A percentile compares a stretch with the other conserved stretches of the same genome.
These are phyloP conservation scores for Cladopsammia gracilis DNA, from an alignment of 64 coral and sea anemone genomes.

Conservation along the genomic window DNA sequence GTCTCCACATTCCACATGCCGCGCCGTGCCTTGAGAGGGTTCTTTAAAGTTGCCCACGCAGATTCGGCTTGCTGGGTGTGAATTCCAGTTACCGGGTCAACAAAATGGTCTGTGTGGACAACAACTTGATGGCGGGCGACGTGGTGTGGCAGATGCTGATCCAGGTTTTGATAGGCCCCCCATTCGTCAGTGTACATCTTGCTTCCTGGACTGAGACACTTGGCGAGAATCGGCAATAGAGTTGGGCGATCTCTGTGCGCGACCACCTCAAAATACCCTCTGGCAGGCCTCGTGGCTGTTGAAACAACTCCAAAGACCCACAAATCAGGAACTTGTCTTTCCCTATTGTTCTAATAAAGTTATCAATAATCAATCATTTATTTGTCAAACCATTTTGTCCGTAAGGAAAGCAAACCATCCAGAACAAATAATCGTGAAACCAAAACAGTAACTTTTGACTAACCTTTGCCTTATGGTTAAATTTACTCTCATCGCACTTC, in stretches of 20 bases:
- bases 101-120: slow-evolving; percentile 22
- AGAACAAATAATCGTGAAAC: not conserved
- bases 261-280: slow-evolving; percentile 49
- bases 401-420: not conserved
- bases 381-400: not conserved
- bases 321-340: slow-evolving; percentile 6
- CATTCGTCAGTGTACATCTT: not conserved
- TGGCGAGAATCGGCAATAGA: not conserved
- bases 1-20: slow-evolving; percentile 41
- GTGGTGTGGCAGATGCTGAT: not conserved
- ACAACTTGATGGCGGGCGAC: slow-evolving; percentile 6
- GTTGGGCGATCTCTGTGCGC: slow-evolving; percentile 1
- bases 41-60: slow-evolving; percentile 15
- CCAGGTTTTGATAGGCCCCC: not conserved
- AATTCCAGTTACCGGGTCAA: slow-evolving; percentile 30
- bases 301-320: slow-evolving; percentile 60
- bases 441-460: not conserved
- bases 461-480: slow-evolving; percentile 61
- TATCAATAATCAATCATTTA: not conserved
- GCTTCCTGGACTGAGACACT: not conserved
- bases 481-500: slow-evolving; percentile 33
- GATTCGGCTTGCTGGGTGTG: slow-evolving; percentile 39
- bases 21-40: not conserved
- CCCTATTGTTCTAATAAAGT: slow-evolving; percentile 43
- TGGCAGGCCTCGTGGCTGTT: slow-evolving; percentile 3